Base-by-base conservation (phyloP, 64 coral and sea anemone species). In the Orbicella faveolata region DNA sequence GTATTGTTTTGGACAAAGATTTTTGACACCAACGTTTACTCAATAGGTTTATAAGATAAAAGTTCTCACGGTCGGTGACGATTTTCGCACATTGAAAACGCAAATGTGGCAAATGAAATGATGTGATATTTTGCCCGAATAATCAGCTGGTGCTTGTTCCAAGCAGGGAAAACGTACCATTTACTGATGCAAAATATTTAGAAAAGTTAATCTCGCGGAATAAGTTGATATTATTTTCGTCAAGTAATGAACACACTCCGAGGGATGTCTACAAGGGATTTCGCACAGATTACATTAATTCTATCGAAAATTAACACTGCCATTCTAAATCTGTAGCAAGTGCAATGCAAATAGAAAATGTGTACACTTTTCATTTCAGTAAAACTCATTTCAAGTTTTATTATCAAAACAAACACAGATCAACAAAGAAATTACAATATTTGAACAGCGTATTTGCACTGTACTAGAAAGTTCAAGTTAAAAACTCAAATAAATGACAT, bases 1-100 rank as follows among this genome's bases (percentile, higher is more conserved):
- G 9, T 25, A 85, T 85, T 85, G 82, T 85, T 12, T 85, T 72
- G 65, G 82, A 85, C 82, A 85, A 85, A 85, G 64, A 44, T 85
- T 72, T 80, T 85, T 73, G 4, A 30, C 23, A 53, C 64, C 65
- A 85, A 51, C 52, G 18, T 52, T 33, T 59, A 55, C 77, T 79
- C 77, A 79, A 79, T 79, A 63, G 57, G 34, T 64, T 83, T 35
- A 23, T 25, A 9, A 83, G 30, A 62, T 36, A 83, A 64, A 35
- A 35, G 14, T 64, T 83, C 61, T 65, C 57, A 83, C 63, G 81
- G 17, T 41, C 21, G 63, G 63, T 9, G 61, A 36, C 7, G 81
- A 48, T 83, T 83, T 83, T 83, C 62, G 64, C 81, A 67, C 61
- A 36, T 83, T 21, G 21, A 11, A 23, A 70, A 70, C 37, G 26